These are phyloP conservation scores for Monochamus alternatus DNA, from an alignment of 2,888 invertebrate genomes.

Conservation along the genomic window DNA sequence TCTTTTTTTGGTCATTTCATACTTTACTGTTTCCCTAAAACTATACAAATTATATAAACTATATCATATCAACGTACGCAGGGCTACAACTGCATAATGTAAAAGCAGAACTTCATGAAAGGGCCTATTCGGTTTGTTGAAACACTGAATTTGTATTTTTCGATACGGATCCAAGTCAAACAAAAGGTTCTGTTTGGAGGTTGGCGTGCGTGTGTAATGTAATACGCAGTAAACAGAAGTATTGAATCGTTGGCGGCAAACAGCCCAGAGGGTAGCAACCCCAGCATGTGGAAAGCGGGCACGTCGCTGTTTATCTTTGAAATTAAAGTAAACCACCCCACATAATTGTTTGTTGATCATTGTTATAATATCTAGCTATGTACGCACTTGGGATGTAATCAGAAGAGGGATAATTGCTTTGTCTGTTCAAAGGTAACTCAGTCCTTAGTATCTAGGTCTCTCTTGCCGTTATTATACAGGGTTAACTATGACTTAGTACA, in stretches of 20 bases:
- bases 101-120: no score
- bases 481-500: no score
- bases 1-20: no score
- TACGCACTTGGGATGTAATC: constrained; percentile 1
- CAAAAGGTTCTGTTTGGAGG: neutral
- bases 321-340: constrained; percentile 56
- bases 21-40: no score
- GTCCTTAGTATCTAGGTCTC: no score
- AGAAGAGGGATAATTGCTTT: constrained; percentile 9
- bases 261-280: constrained; percentile 48
- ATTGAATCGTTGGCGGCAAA: constrained; percentile 52
- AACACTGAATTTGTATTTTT: neutral
- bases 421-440: neutral
- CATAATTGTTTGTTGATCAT: constrained; percentile 49
- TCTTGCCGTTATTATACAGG: no score
- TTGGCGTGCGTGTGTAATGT: neutral
- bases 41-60: no score
- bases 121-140: no score
- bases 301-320: constrained; percentile 56
- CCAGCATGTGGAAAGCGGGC: constrained; percentile 43
- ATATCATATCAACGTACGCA: no score
- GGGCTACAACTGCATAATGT: no score
- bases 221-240: constrained; percentile 43
- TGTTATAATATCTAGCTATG: constrained; percentile 6
- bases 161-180: neutral